Evolutionary conservation across 2,888 invertebrate species (phyloP).

Genomic region (Dicroscelio sp.): DNA sequence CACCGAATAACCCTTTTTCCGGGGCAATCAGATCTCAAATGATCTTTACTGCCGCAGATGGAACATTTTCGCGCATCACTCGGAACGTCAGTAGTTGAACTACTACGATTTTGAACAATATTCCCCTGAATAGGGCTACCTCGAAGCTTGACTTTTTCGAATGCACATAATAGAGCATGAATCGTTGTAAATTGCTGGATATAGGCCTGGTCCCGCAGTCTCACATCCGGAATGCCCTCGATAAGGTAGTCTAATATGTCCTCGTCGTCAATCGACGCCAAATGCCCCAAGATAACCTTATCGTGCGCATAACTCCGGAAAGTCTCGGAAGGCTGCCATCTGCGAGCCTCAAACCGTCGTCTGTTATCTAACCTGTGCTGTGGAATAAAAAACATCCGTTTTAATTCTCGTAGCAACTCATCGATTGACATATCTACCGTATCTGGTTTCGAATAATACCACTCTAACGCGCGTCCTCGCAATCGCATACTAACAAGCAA

Average conservation of each 20-base stretch:
- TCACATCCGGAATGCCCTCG: neutral
- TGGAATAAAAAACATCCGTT: slow-evolving; percentile 21
- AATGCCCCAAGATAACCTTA: neutral
- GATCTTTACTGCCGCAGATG: too few species aligned
- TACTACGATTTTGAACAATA: too few species aligned
- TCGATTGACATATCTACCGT: slow-evolving; percentile 5
- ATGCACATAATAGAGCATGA: neutral
- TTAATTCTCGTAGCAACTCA: neutral
- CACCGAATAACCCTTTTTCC: too few species aligned
- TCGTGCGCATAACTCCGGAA: neutral
- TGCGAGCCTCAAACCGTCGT: neutral
- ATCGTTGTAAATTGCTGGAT: neutral
- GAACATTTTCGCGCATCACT: too few species aligned
- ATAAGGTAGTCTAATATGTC: neutral
- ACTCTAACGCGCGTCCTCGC: slow-evolving; percentile 13
- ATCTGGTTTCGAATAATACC: slow-evolving; percentile 18
- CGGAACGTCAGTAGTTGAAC: too few species aligned
- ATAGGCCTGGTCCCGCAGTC: neutral
- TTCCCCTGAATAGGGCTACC: too few species aligned
- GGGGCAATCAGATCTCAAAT: too few species aligned
- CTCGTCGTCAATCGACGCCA: neutral
- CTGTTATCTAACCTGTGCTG: neutral
- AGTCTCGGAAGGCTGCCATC: neutral
- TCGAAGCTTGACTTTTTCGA: neutral
- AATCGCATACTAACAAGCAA: neutral